Conservation (phyloP, 2,113 vertebrate genomes). For the Amblyornis subalaris region DNA sequence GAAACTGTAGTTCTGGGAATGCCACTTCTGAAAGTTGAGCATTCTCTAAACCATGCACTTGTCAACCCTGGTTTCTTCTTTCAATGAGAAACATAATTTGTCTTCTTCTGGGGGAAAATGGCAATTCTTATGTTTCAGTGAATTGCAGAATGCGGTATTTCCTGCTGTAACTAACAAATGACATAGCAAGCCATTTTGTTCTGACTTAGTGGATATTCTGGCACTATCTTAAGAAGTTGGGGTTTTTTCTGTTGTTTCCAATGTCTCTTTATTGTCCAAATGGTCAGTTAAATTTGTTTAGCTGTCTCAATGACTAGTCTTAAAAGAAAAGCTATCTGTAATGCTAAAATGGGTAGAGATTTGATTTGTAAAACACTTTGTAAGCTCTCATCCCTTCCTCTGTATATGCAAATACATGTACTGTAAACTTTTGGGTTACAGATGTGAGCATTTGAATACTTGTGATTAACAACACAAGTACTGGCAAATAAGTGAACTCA, state of each 20-base stretch:
- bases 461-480: background rate
- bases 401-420: fast-evolving
- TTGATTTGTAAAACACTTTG: background rate
- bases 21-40: background rate
- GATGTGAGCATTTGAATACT: background rate
- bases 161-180: background rate
- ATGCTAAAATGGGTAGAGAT: background rate
- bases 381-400: background rate
- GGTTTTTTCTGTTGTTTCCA: background rate
- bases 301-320: background rate
- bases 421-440: background rate
- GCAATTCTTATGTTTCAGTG: background rate
- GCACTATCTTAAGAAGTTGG: background rate
- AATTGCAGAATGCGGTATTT: background rate
- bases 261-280: background rate
- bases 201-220: background rate
- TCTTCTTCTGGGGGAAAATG: background rate
- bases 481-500: background rate
- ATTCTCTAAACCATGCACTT: background rate
- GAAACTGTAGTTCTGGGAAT: background rate
- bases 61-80: background rate
- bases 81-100: background rate
- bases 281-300: background rate
- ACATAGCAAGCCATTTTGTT: background rate
- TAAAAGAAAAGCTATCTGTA: background rate